Evolutionary conservation across 2,888 invertebrate species (phyloP).

Genomic region (Eupithecia subumbrata): DNA sequence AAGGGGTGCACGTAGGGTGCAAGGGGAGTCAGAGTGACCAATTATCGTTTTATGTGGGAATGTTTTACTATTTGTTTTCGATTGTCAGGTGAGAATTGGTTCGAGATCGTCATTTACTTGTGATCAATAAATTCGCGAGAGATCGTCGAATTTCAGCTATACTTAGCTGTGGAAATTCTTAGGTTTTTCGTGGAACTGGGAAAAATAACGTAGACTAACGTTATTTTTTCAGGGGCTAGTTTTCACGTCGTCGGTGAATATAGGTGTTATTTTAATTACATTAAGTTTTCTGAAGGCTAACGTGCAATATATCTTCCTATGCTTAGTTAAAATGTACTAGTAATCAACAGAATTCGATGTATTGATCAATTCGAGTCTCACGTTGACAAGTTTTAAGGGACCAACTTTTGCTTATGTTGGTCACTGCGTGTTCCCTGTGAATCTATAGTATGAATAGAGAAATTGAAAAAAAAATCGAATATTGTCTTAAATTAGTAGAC

Average conservation of each 20-base stretch:
- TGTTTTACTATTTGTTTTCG: constrained; percentile 44
- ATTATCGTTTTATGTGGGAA: constrained; percentile 54
- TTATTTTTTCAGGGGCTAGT: neutral
- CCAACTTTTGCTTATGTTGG: too few relatives aligned
- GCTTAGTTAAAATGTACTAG: too few relatives aligned
- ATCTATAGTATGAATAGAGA: too few relatives aligned
- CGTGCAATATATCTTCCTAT: too few relatives aligned
- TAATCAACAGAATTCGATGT: too few relatives aligned
- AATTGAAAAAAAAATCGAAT: too few relatives aligned
- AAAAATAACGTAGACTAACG: too few relatives aligned
- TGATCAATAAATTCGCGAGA: neutral
- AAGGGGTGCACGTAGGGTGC: constrained; percentile 39
- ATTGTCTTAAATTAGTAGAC: too few relatives aligned
- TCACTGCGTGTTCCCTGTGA: too few relatives aligned
- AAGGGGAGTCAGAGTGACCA: constrained; percentile 45
- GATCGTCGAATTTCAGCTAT: neutral
- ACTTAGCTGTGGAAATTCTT: neutral
- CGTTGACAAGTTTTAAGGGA: too few relatives aligned
- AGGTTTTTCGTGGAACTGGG: neutral
- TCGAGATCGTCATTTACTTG: neutral
- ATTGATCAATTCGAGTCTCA: too few relatives aligned
- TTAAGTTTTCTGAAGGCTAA: too few relatives aligned
- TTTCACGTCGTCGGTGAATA: neutral
- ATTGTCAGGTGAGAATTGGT: constrained; percentile 7
- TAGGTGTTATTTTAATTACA: neutral